These are phyloP conservation scores for Choloepus hoffmanni DNA, from an alignment of 2,113 vertebrate genomes.

Conservation along the genomic window DNA sequence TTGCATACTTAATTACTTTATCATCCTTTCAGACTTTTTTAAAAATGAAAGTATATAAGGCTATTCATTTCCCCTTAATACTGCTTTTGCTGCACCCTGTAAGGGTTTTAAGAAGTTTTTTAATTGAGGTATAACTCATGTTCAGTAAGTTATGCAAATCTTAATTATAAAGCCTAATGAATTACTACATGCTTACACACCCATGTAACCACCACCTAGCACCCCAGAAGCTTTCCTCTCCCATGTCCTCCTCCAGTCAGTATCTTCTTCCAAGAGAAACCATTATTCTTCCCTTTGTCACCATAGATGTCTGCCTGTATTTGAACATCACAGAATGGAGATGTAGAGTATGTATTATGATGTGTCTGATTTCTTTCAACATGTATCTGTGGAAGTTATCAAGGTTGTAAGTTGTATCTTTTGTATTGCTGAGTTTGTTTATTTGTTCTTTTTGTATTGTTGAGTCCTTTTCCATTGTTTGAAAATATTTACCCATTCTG, in stretches of 20 bases:
- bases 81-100: slow-evolving; percentile 2
- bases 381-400: neutral
- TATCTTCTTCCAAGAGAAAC: slow-evolving; percentile 11
- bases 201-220: neutral
- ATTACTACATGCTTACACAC: neutral
- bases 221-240: neutral
- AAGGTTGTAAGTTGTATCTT: neutral
- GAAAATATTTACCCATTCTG: neutral
- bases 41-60: slow-evolving; percentile 30
- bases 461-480: neutral
- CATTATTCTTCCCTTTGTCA: neutral
- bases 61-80: slow-evolving; percentile 3
- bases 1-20: slow-evolving; percentile 24
- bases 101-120: neutral
- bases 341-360: neutral
- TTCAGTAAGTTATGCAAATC: neutral
- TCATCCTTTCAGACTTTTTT: slow-evolving; percentile 28
- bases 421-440: neutral
- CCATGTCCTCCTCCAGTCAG: neutral
- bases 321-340: neutral
- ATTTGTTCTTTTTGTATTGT: slow-evolving; percentile 45
- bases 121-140: neutral
- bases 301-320: neutral
- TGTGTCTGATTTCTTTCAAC: neutral
- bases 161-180: slow-evolving; percentile 17